Conservation (phyloP, 2,888 invertebrate genomes). For the Thymelicus acteon region DNA sequence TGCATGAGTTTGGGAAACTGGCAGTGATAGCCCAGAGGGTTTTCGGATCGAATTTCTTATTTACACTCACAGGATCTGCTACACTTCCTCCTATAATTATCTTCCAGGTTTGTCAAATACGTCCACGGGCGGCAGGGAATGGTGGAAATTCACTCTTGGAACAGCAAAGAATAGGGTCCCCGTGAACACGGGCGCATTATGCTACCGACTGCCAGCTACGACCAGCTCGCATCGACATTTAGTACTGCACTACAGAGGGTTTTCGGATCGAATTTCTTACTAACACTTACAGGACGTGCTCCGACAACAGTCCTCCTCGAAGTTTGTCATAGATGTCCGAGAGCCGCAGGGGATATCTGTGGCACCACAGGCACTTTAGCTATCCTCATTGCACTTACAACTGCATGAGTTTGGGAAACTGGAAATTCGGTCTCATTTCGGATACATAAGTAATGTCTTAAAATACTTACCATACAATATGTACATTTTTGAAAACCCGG, state of each 20-base stretch:
- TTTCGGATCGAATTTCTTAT: too few relatives aligned
- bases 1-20: constrained; percentile 1
- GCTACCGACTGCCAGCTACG: constrained; percentile 44
- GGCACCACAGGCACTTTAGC: too few relatives aligned
- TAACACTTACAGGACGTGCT: too few relatives aligned
- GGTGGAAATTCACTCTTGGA: constrained; percentile 66
- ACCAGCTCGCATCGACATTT: constrained; percentile 1
- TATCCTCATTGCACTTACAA: not conserved
- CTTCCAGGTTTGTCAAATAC: too few relatives aligned
- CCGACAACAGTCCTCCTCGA: too few relatives aligned
- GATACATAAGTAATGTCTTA: not conserved
- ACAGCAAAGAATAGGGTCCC: constrained; percentile 80
- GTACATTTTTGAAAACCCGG: constrained; percentile 4
- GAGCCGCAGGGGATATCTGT: too few relatives aligned
- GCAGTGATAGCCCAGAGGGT: not conserved
- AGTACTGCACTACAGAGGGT: not conserved
- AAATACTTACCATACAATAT: constrained; percentile 3
- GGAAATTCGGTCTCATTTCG: not conserved
- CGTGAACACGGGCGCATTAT: constrained; percentile 70
- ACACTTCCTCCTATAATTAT: too few relatives aligned
- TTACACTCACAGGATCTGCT: too few relatives aligned
- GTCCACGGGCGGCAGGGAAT: too few relatives aligned
- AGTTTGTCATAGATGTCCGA: too few relatives aligned
- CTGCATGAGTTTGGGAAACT: not conserved
- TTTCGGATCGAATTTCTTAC: too few relatives aligned